These are phyloP conservation scores for Stomorhina lunata DNA, from an alignment of 2,888 invertebrate genomes.

Conservation along the genomic window DNA sequence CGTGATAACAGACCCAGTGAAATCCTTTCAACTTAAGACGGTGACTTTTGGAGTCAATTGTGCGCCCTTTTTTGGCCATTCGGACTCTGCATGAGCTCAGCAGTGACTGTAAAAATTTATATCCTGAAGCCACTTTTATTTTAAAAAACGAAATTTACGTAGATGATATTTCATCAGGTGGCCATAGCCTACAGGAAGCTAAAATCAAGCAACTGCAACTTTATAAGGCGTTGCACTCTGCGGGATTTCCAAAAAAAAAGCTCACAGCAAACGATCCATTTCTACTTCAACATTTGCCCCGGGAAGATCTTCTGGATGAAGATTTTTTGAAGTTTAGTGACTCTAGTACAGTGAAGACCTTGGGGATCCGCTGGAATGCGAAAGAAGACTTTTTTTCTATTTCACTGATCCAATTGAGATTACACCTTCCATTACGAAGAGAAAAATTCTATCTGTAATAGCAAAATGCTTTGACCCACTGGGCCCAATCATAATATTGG, in stretches of 20 bases:
- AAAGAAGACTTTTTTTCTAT: not conserved
- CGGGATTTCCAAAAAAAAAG: constrained; percentile 8
- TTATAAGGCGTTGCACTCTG: not conserved
- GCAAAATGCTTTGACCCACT: constrained; percentile 32
- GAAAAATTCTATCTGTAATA: not conserved
- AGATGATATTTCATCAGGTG: not conserved
- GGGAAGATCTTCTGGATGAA: constrained; percentile 32
- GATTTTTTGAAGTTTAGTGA: too few relatives aligned
- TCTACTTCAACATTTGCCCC: too few relatives aligned
- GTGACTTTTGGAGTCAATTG: constrained; percentile 32
- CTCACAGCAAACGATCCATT: constrained; percentile 1
- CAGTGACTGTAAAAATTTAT: not conserved
- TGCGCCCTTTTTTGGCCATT: too few relatives aligned
- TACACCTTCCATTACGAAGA: not conserved
- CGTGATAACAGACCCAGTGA: not conserved
- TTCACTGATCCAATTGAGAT: not conserved
- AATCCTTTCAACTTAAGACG: constrained; percentile 20
- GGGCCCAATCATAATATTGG: constrained; percentile 1
- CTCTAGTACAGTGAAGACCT: not conserved
- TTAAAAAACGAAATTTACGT: too few relatives aligned
- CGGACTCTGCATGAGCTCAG: constrained; percentile 48
- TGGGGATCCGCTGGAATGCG: not conserved
- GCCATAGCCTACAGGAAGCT: not conserved
- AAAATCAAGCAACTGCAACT: too few relatives aligned
- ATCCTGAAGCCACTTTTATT: not conserved